Percentiles rank a stretch among this genome's conserved stretches.
Evolutionary conservation across 2,797 vertebrate genomes (phyloP).

Genomic region (Phalanger gymnotis): DNA sequence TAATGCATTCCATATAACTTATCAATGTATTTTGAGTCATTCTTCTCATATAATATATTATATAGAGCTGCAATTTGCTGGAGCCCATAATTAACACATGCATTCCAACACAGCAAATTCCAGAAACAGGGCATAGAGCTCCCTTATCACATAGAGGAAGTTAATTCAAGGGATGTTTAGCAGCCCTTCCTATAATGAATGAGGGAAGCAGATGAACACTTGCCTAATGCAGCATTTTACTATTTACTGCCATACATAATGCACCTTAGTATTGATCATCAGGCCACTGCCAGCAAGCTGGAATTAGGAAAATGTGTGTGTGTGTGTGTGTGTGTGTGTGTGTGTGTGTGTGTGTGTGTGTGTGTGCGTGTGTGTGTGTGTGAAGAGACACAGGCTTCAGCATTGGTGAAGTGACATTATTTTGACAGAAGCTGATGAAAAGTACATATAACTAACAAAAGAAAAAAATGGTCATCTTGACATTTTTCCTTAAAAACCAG

Average conservation of each 20-base stretch:
- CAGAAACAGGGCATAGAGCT: constrained; percentile 61
- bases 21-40: constrained; percentile 21
- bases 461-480: constrained; percentile 4
- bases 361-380: constrained; percentile 59
- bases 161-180: constrained; percentile 60
- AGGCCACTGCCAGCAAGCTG: constrained; percentile 61
- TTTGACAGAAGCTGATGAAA: constrained; percentile 73
- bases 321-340: constrained; percentile 18
- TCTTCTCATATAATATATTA: constrained; percentile 37
- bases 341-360: constrained; percentile 46
- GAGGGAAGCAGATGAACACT: constrained; percentile 64
- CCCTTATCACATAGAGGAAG: constrained; percentile 66
- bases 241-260: neutral
- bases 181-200: constrained; percentile 67
- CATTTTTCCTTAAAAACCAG: neutral
- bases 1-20: constrained; percentile 47
- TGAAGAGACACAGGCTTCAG: constrained; percentile 71
- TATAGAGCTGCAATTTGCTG: constrained; percentile 45
- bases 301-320: constrained; percentile 81
- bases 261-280: constrained; percentile 73
- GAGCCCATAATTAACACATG: constrained; percentile 62
- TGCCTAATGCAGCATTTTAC: constrained; percentile 1
- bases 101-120: constrained; percentile 68
- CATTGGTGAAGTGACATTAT: constrained; percentile 62
- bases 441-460: constrained; percentile 73